Conservation (phyloP, 2,113 vertebrate species). For the Struthio camelus region DNA sequence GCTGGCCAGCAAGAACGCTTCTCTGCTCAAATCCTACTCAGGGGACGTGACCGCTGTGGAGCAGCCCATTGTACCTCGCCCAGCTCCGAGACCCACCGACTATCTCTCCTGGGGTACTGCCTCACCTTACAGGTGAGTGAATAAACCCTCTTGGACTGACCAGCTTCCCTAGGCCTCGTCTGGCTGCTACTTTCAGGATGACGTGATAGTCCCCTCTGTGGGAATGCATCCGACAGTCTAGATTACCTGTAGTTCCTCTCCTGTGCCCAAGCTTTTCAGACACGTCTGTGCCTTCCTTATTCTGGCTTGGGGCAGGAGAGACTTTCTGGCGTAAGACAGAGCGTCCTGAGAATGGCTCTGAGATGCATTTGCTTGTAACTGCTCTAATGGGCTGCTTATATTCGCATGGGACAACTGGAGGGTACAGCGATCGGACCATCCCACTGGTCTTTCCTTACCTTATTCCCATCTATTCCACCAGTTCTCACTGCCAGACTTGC, state of each 20-base stretch:
- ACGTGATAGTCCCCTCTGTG: neutral
- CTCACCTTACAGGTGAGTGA: slow-evolving; percentile 92
- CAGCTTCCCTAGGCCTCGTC: neutral
- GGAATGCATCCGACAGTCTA: too few relatives aligned
- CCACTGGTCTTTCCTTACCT: neutral
- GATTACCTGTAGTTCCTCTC: neutral
- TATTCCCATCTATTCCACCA: neutral
- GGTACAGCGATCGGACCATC: neutral
- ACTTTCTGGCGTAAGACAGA: neutral
- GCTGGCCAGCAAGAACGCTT: slow-evolving; percentile 98
- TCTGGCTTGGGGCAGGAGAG: neutral
- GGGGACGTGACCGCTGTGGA: slow-evolving; percentile 95
- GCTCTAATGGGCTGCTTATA: neutral
- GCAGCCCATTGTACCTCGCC: slow-evolving; percentile 95
- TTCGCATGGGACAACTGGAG: accelerated
- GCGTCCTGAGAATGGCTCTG: neutral
- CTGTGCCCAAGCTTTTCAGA: neutral
- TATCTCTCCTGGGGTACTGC: slow-evolving; percentile 96
- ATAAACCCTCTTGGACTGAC: neutral
- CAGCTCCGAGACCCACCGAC: slow-evolving; percentile 92
- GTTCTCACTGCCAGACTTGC: neutral
- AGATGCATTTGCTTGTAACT: neutral
- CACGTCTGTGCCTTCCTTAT: neutral
- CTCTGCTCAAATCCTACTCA: slow-evolving; percentile 95
- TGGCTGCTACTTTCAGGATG: neutral